Evolutionary conservation across 1,140 invertebrate genomes (phyloP).

Genomic region (Rhyacophila brunnea): DNA sequence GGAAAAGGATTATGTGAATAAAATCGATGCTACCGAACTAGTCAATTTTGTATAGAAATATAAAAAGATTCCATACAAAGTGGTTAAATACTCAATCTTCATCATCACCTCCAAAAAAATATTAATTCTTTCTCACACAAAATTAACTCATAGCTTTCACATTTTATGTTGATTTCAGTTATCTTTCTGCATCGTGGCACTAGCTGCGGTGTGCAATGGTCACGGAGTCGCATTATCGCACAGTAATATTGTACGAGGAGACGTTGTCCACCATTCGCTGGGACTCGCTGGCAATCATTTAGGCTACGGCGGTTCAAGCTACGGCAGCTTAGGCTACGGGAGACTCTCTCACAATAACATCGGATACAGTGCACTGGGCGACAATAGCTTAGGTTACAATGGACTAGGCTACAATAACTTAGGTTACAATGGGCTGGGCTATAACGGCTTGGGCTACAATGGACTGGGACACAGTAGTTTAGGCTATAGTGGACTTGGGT

Average conservation of each 20-base stretch:
- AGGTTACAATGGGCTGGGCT: not conserved
- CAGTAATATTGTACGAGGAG: constrained; percentile 3
- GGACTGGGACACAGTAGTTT: too few species aligned
- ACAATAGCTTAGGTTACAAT: not conserved
- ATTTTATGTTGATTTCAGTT: not conserved
- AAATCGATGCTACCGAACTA: too few species aligned
- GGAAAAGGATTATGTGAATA: too few species aligned
- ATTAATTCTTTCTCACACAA: too few species aligned
- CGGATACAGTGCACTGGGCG: not conserved
- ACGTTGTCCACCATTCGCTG: not conserved
- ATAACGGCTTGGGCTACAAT: not conserved
- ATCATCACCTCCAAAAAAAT: too few species aligned
- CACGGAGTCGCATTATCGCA: not conserved
- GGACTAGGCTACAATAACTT: not conserved
- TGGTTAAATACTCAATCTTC: too few species aligned
- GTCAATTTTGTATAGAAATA: too few species aligned
- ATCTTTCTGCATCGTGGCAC: not conserved
- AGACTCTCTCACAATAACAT: too few species aligned
- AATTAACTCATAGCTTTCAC: too few species aligned
- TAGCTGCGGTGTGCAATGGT: not conserved
- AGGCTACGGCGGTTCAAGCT: not conserved
- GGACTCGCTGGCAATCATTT: not conserved
- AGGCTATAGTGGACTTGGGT: too few species aligned
- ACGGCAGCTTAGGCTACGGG: not conserved
- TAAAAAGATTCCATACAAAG: not conserved